Conservation (phyloP, 1,140 invertebrate species). For the Pseudomyrmex gracilis region DNA sequence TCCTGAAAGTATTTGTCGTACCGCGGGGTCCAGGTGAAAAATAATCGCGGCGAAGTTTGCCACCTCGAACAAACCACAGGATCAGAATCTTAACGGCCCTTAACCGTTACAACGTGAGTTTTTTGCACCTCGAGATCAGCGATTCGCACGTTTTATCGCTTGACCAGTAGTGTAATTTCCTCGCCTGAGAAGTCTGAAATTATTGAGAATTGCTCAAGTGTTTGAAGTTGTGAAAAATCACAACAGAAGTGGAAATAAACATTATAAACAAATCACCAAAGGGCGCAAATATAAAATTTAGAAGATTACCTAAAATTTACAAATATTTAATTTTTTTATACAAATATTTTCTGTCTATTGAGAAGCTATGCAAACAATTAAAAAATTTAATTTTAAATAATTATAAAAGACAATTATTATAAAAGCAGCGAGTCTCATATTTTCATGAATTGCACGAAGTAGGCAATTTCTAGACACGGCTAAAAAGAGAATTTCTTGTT, state of each 20-base stretch:
- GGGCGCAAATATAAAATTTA: background rate
- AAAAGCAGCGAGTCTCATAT: constrained; percentile 18
- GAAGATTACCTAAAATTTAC: background rate
- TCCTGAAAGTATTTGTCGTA: constrained; percentile 58
- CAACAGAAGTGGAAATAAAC: background rate
- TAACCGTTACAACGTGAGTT: constrained; percentile 60
- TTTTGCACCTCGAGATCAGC: constrained; percentile 39
- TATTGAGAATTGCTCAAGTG: background rate
- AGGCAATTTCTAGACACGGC: constrained; percentile 51
- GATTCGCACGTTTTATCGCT: constrained; percentile 32
- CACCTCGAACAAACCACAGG: constrained; percentile 32
- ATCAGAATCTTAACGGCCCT: constrained; percentile 53
- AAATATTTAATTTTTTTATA: no score
- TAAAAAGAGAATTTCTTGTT: constrained; percentile 60
- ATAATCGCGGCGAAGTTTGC: constrained; percentile 58
- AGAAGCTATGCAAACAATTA: background rate
- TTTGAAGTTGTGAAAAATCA: background rate
- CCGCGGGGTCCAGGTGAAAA: constrained; percentile 47
- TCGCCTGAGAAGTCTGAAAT: constrained; percentile 13
- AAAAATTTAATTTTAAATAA: no score
- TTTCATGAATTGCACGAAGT: constrained; percentile 6
- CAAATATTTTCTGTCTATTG: no score
- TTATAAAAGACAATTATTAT: background rate
- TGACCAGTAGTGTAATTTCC: constrained; percentile 38
- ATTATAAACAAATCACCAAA: background rate